Conservation (phyloP, 2,797 vertebrate species). For the Notolepis coatsorum region DNA sequence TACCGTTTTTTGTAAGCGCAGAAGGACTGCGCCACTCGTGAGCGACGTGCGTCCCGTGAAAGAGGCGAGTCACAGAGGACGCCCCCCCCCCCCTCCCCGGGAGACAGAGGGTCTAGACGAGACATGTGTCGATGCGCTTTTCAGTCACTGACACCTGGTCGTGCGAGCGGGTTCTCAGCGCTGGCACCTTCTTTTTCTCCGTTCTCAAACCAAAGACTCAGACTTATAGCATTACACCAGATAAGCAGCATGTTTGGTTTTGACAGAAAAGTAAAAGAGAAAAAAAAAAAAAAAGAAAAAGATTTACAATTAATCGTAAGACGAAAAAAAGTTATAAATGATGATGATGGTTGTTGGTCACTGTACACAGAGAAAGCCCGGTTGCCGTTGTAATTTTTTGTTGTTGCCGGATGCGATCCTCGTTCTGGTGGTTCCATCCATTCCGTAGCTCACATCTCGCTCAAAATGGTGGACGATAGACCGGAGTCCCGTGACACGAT, state of each 20-base stretch:
- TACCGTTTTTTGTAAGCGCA: slow-evolving; percentile 52
- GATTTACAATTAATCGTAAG: slow-evolving; percentile 54
- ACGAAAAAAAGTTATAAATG: slow-evolving; percentile 62
- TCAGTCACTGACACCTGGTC: slow-evolving; percentile 38
- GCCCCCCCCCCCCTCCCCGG: too few species aligned
- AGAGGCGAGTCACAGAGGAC: slow-evolving; percentile 55
- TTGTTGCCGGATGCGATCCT: slow-evolving; percentile 36
- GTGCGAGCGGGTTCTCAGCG: slow-evolving; percentile 45
- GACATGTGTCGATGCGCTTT: slow-evolving; percentile 54
- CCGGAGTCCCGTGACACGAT: slow-evolving; percentile 51
- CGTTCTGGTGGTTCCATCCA: slow-evolving; percentile 54
- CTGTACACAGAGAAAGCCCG: slow-evolving; percentile 70
- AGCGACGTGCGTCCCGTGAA: slow-evolving; percentile 52
- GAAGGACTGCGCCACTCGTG: slow-evolving; percentile 48
- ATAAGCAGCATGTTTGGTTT: slow-evolving; percentile 86
- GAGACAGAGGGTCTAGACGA: slow-evolving; percentile 25
- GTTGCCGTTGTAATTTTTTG: slow-evolving; percentile 6
- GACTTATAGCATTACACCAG: slow-evolving; percentile 77
- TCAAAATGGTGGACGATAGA: slow-evolving; percentile 34
- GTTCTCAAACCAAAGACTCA: slow-evolving; percentile 63
- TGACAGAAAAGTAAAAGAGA: slow-evolving; percentile 58
- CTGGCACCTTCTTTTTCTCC: slow-evolving; percentile 52
- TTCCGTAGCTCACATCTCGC: slow-evolving; percentile 46
- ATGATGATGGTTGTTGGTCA: slow-evolving; percentile 74
- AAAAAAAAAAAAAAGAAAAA: slow-evolving; percentile 14